Base-by-base conservation (phyloP, 2,797 vertebrate genomes). In the Microcaecilia unicolor region DNA sequence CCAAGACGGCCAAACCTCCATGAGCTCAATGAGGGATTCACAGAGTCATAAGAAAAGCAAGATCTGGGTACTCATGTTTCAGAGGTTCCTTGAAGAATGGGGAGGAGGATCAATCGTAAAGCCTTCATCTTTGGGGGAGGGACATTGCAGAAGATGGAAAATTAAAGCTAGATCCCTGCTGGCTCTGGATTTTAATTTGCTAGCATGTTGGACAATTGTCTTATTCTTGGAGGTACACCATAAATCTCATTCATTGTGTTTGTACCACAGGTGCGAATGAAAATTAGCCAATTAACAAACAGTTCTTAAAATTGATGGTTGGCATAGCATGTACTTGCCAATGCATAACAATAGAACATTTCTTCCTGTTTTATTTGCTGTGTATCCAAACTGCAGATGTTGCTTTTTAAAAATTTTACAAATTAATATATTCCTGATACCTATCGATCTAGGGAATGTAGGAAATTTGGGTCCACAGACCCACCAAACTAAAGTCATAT, bases 181-280 rank as follows among this genome's bases (percentile, higher is more conserved):
- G 64, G 49, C 37, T 55, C 56, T 60, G 47, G 34, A 61, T 39
- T 58, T 61, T 14, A 7, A 24, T 63, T 58, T 9, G 6, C 51
- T 47, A 41, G 49, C 43, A 61, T 50, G 50, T 58, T 58, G 55
- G 47, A 47, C 43, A 50, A 68, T 49, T 50, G 43, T 67, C 34
- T 61, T 72, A 64, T 55, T 60, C 44, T 48, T 55, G 48, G 39
- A 31, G 64, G 61, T 25, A 26, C 54, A 24, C 48, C 42, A 33
- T 30, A 41, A 46, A 50, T 24, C 18, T 5, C 56, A 25, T 9
- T 26, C 15, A 31, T 55, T 64, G 47, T 41, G 21, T 58, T 51
- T 20, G 30, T 53, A 48, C 48, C 52, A 56, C 15, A 41, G 43
- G 28, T 42, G 44, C 44, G 48, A 34, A 50, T 19, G 25, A 48